Evolutionary conservation across 1,140 invertebrate species (phyloP), one percentile per base, ranked within the genome.

Genomic region (Monochamus saltuarius): DNA sequence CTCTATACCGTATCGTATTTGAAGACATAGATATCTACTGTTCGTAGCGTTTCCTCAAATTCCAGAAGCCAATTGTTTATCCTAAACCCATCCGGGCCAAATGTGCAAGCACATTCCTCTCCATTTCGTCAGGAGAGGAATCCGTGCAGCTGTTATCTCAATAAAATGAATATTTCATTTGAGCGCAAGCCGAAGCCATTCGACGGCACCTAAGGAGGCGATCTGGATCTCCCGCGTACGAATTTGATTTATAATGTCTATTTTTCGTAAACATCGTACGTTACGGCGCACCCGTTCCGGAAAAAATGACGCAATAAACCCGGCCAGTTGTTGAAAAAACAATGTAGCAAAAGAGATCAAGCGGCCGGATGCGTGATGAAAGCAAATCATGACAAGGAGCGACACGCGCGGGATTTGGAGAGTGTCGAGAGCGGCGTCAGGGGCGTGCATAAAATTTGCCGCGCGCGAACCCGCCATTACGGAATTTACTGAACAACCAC

Each of bases 401-500:
- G 35, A 22, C 51, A 53, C 51, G 51, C 51, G 36, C 16, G 16
- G 11, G 37, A 16, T 53, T 53, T n/a, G 22, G 17, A 22, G 17
- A 53, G 38, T 42, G 47, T 50, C 11, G 47, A 50, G 34, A 50
- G 35, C 29, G 35, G 47, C 34, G n/a, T 9, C 13, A 53, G 51
- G 40, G 37, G 51, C 35, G 37, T 22, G 11, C 36, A 39, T 39
- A 53, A 53, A 19, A 19, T 53, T 36, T 13, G 17, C 22, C 22
- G 14, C 2, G 0, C 43, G 14, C 43, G 13, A 46, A 9, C n/a
- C 37, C 29, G 16, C 39, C 53, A 43, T 35, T 43, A 43, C 39
- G 42, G 37, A 56, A 47, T 61, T 56, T 38, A 54, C 34, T 22
- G 39, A 52, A 53, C 49, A 58, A 62, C 54, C 61, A 57, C 55